Evolutionary conservation across 1,140 invertebrate species (phyloP).

Genomic region (Zaprionus camerounensis): DNA sequence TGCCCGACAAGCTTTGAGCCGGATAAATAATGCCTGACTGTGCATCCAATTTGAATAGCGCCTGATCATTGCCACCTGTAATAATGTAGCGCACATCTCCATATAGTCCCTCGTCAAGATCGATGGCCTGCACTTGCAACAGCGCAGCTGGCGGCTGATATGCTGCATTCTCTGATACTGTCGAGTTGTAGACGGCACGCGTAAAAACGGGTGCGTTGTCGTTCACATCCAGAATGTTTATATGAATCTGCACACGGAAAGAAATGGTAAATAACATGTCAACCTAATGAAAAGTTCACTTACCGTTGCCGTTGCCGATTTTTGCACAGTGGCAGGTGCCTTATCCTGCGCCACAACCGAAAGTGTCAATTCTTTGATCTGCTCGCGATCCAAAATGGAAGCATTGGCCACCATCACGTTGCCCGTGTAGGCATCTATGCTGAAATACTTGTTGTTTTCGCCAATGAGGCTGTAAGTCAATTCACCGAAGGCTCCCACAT

Average conservation of each 20-base stretch:
- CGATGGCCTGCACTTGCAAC: conserved; percentile 89
- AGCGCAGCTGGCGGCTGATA: conserved; percentile 91
- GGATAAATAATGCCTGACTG: conserved; percentile 92
- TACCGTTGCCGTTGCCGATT: conserved; percentile 90
- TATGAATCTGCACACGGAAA: conserved; percentile 86
- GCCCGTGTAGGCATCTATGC: conserved; percentile 89
- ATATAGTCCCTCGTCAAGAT: conserved; percentile 91
- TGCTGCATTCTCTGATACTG: conserved; percentile 92
- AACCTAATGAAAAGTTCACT: conserved; percentile 1
- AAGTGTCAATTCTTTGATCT: conserved; percentile 88
- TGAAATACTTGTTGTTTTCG: conserved; percentile 88
- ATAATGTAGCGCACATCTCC: conserved; percentile 91
- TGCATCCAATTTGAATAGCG: conserved; percentile 89
- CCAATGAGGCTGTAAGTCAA: conserved; percentile 92
- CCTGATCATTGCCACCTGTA: conserved; percentile 88
- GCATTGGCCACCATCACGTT: conserved; percentile 91
- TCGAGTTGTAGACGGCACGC: conserved; percentile 90
- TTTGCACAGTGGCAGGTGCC: conserved; percentile 88
- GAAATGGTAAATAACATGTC: neutral
- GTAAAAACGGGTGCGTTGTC: conserved; percentile 93
- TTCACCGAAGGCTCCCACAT: conserved; percentile 90
- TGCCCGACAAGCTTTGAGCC: conserved; percentile 88
- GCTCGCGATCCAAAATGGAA: conserved; percentile 92
- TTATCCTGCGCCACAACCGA: conserved; percentile 92
- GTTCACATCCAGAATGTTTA: conserved; percentile 93